Percentiles rank a stretch among this genome's conserved stretches.
Evolutionary conservation across 2,888 invertebrate species (phyloP).

Genomic region (Mycogona germanica): DNA sequence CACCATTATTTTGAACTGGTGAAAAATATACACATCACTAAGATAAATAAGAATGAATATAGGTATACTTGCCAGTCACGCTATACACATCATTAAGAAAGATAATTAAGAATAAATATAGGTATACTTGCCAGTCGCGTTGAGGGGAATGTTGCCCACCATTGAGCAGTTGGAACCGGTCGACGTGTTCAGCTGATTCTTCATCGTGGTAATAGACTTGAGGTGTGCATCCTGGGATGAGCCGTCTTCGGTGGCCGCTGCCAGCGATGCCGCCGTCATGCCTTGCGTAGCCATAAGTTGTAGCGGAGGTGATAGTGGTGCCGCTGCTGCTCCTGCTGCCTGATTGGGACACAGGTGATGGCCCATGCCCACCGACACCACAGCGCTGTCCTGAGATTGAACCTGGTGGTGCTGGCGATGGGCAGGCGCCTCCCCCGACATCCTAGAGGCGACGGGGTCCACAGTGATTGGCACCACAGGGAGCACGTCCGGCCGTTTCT

Average conservation of each 20-base stretch:
- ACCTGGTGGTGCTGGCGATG: not conserved
- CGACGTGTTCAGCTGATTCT: slow-evolving; percentile 11
- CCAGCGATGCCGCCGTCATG: too few relatives aligned
- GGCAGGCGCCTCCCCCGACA: not conserved
- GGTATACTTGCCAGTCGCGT: not conserved
- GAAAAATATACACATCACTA: too few relatives aligned
- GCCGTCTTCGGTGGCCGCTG: not conserved
- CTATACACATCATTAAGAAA: not conserved
- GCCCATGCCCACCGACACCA: slow-evolving; percentile 10
- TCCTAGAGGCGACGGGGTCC: not conserved
- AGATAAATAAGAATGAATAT: not conserved
- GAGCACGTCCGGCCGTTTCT: not conserved
- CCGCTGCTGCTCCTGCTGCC: not conserved
- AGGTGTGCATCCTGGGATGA: too few relatives aligned
- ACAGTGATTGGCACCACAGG: not conserved
- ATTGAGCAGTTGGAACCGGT: not conserved
- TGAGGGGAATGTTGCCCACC: slow-evolving; percentile 12
- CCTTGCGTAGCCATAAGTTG: not conserved
- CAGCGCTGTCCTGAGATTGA: slow-evolving; percentile 13
- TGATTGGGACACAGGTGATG: not conserved
- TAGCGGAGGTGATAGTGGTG: not conserved
- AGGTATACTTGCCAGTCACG: not conserved
- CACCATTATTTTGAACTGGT: too few relatives aligned
- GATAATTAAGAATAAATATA: not conserved
- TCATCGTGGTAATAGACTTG: slow-evolving; percentile 10